Evolutionary conservation across 92 coral and sea anemone species (phyloP), one percentile per base, ranked within the genome.

Genomic region (Chrysogorgia sp.): DNA sequence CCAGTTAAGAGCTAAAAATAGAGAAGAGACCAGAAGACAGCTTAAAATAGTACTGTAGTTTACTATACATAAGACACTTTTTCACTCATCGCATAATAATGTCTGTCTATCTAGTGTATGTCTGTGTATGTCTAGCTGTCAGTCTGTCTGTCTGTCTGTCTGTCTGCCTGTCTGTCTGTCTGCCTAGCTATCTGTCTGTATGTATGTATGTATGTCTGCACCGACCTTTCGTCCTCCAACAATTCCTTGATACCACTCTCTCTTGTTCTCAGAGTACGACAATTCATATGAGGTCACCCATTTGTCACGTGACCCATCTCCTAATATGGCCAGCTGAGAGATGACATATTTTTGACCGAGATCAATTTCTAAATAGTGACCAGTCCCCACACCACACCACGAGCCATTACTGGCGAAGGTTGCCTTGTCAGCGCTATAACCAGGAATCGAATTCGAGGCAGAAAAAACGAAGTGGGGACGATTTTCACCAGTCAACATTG

Each of bases 351-450:
- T 24, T 41, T 26, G 34, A 32, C 41, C 60, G 47, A 69, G 41
- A 33, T 69, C 76, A 12, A 69, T 13, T 53, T 45, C 56, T 20
- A 69, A 22, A 32, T 47, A 69, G 60, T 69, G 59, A 69, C 13
- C 22, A 10, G 40, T 2, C 13, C 33, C 40, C 12, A 30, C 58
- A n/a, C 34, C 76, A 45, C 76, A 69, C 76, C 76, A 69, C 21
- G 76, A 15, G 37, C 35, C 32, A 13, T 32, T 53, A 22, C 76
- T 69, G 9, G 76, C 2, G 21, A 69, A 22, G 0, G 40, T 34
- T 7, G 40, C 59, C 48, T 49, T 33, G 60, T 69, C 76, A 47
- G 76, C 76, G 76, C 40, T 26, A n/a, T 69, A 29, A 28, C 76
- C 58, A 45, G 76, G 59, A 0, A 69, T 1, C 40, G 60, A 69